Conservation (phyloP, 2,888 invertebrate species). For the Drosophila merina region DNA sequence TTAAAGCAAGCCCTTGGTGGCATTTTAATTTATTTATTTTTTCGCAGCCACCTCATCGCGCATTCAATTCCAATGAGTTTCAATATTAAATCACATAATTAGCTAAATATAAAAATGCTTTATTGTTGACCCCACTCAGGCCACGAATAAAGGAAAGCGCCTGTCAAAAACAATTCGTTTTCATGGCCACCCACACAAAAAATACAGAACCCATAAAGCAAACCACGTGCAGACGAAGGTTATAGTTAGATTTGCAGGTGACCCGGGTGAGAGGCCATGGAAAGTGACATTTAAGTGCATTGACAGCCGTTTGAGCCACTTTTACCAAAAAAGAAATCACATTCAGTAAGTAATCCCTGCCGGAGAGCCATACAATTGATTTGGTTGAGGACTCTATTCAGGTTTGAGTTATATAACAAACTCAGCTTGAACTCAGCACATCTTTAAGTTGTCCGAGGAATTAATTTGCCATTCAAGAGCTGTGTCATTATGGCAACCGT, state of each 20-base stretch:
- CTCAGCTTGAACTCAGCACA: not conserved
- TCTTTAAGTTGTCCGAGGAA: not conserved
- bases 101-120: constrained; percentile 13
- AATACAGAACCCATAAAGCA: constrained; percentile 16
- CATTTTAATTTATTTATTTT: not conserved
- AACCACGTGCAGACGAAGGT: constrained; percentile 39
- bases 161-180: constrained; percentile 31
- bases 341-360: not conserved
- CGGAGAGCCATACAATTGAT: not conserved
- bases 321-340: not conserved
- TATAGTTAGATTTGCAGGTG: constrained; percentile 20
- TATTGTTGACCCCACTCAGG: constrained; percentile 15
- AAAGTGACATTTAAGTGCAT: constrained; percentile 28
- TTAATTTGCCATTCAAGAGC: constrained; percentile 8
- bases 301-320: constrained; percentile 15
- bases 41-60: not conserved
- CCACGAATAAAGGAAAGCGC: not conserved
- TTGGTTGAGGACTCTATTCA: not conserved
- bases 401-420: not conserved
- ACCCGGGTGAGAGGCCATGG: not conserved
- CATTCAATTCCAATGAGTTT: constrained; percentile 19
- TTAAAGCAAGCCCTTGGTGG: not conserved
- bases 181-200: constrained; percentile 2
- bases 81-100: constrained; percentile 11
- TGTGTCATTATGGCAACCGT: constrained; percentile 3